A percentile compares a stretch with the other conserved stretches of the same genome.
Conservation (phyloP, 1,140 invertebrate species). For the Diprion similis region DNA sequence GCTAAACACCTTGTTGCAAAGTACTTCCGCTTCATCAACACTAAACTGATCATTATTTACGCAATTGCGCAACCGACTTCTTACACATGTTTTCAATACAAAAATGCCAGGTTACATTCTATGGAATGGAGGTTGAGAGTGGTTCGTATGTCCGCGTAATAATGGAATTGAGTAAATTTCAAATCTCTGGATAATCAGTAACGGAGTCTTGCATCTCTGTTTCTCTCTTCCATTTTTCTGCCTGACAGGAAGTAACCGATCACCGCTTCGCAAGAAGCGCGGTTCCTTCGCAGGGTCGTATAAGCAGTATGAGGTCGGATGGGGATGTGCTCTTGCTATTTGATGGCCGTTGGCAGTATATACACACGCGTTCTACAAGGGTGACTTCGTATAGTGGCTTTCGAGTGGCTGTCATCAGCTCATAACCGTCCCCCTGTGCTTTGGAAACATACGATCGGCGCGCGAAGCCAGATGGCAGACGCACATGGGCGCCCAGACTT, state of each 20-base stretch:
- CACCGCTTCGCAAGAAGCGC: not conserved
- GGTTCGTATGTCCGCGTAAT: not conserved
- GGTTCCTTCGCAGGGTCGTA: not conserved
- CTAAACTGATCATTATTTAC: not conserved
- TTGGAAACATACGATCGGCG: not conserved
- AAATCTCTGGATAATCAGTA: not conserved
- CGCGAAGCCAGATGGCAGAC: not conserved
- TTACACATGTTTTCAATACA: not conserved
- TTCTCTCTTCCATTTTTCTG: not conserved
- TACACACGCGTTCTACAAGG: not conserved
- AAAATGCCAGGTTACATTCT: not conserved
- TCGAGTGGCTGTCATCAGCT: constrained; percentile 6
- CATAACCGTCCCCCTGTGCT: constrained; percentile 1
- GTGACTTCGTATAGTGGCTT: not conserved
- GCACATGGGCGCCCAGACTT: not conserved
- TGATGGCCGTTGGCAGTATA: not conserved
- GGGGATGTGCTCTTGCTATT: not conserved
- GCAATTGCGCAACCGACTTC: too few relatives aligned
- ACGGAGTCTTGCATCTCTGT: not conserved
- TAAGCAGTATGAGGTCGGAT: not conserved
- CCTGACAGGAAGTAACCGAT: not conserved
- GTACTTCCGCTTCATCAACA: not conserved
- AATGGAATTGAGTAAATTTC: not conserved
- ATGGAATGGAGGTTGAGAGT: too few relatives aligned
- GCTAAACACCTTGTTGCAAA: not conserved